Base-by-base conservation (phyloP, 2,797 vertebrate genomes). In the Basileuterus tristriatus region DNA sequence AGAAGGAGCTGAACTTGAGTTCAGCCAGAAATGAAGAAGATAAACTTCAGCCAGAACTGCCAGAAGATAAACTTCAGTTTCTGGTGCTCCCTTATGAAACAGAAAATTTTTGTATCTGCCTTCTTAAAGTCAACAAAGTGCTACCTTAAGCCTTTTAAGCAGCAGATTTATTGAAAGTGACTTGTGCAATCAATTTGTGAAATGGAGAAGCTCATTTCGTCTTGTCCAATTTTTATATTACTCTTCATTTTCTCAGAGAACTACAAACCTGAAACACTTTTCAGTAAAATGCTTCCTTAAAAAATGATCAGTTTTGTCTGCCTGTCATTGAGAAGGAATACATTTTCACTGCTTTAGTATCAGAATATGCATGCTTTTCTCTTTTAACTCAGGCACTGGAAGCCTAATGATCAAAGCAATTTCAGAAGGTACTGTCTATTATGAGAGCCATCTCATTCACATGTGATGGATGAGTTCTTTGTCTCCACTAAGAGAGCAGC, bases 191-290 rank as follows among this genome's bases (percentile, higher is more conserved):
- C 97, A 97, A 92, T 97, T 97, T 93, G 83, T 95, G 83, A 90
- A 98, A 94, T 96, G 91, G 96, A 98, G 96, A 69, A 97, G 71
- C 78, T 96, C 91, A 91, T 96, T 98, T 97, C 76, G 95, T 97
- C 95, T 97, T 96, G 92, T 97, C 93, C 92, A 96, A 89, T 97
- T 97, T 97, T 96, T 94, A 96, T 86, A 97, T 98, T 96, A 96
- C 78, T 97, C 94, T 97, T 97, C 71, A 94, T 98, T 98, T 97
- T 97, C 91, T 32, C 70, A 84, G 90, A 90, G 86, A 97, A 94
- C 83, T 95, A 96, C 89, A 96, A 83, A 82, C 81, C 81, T 7
- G 34, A 96, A 97, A 94, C 83, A 93, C 53, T 96, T 96, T 95
- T 95, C 95, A 95, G 87, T 92, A 95, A 95, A 96, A 96, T 32